Evolutionary conservation across 2,888 invertebrate genomes (phyloP).

Genomic region (Erannis defoliaria): DNA sequence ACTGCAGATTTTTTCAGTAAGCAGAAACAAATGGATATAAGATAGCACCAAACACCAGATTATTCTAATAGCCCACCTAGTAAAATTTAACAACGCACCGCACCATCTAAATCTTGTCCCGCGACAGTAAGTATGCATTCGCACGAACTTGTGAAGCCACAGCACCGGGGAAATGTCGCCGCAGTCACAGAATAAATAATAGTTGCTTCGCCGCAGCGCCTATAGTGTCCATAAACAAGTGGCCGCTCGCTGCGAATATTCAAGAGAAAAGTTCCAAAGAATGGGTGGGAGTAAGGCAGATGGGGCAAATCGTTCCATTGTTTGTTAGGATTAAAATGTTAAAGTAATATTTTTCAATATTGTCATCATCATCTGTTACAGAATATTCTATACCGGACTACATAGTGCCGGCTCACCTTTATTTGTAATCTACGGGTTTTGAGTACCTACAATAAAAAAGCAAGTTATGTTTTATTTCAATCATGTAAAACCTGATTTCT

Average conservation of each 20-base stretch:
- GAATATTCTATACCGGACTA: too few species aligned
- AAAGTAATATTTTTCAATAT: too few species aligned
- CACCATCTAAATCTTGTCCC: conserved; percentile 71
- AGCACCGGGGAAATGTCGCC: conserved; percentile 61
- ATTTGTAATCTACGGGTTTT: too few species aligned
- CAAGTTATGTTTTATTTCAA: too few species aligned
- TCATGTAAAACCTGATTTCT: too few species aligned
- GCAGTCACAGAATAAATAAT: conserved; percentile 13
- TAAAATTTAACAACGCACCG: conserved; percentile 45
- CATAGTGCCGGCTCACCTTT: too few species aligned
- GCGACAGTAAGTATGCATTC: conserved; percentile 70
- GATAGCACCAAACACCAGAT: conserved; percentile 31
- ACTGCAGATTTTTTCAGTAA: neutral
- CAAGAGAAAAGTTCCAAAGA: conserved; percentile 76
- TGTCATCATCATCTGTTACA: too few species aligned
- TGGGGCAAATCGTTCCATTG: conserved; percentile 8
- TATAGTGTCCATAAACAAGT: conserved; percentile 37
- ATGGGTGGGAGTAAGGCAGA: neutral
- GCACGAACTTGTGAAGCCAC: conserved; percentile 74
- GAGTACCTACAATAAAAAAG: too few species aligned
- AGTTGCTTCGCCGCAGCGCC: conserved; percentile 11
- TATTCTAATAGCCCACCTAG: conserved; percentile 45
- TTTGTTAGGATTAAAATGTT: neutral
- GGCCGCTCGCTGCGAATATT: conserved; percentile 61
- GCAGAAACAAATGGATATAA: conserved; percentile 24